Evolutionary conservation across 2,113 vertebrate species (phyloP).

Genomic region (Anhinga anhinga): DNA sequence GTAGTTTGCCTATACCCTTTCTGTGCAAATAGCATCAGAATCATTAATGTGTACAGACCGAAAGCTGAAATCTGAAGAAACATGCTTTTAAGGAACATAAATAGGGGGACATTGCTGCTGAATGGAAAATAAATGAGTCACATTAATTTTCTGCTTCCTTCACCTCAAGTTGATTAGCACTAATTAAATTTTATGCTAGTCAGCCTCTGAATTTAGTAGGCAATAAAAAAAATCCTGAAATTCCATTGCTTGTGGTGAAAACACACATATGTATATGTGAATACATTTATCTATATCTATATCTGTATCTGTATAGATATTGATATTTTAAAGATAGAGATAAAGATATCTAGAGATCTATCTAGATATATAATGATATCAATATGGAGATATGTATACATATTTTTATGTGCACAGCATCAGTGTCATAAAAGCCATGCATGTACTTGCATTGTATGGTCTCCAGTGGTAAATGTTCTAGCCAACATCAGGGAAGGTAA

Average conservation of each 20-base stretch:
- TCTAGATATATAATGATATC: not conserved
- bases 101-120: not conserved
- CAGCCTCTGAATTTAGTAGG: not conserved
- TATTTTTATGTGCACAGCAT: not conserved
- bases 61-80: not conserved
- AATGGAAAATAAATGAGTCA: not conserved
- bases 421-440: not conserved
- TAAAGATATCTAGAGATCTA: not conserved
- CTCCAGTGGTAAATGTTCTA: not conserved
- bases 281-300: not conserved
- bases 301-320: accelerated
- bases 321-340: not conserved
- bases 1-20: not conserved
- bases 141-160: slow-evolving; percentile 21
- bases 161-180: not conserved
- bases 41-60: not conserved
- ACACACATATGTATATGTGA: not conserved
- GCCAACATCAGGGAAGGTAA: not conserved
- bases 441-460: not conserved
- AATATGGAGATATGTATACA: accelerated
- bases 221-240: not conserved
- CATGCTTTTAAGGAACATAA: not conserved
- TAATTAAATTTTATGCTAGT: not conserved
- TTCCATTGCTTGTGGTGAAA: not conserved
- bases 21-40: not conserved